Base-by-base conservation (phyloP, 2,797 vertebrate genomes). In the Momotus momota region DNA sequence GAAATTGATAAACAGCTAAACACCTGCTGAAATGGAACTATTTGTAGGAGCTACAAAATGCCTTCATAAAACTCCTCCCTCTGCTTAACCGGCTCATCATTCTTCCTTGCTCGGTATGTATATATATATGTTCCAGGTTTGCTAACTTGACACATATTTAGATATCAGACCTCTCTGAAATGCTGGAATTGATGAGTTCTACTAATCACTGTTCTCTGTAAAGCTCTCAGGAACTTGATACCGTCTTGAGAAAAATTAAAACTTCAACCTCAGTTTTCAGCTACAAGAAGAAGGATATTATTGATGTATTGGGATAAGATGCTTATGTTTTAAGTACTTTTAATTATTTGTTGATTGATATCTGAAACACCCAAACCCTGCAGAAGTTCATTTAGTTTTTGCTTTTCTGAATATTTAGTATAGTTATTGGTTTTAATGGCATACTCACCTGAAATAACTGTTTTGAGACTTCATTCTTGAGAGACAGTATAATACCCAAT, bases 341-440 rank as follows among this genome's bases (percentile, higher is more conserved):
- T 60, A 61, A 58, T 9, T 75, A 61, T 43, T 74, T 75, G 22
- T 86, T 81, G 31, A 51, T 88, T 92, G 75, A 35, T 40, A 79
- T 54, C 41, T 48, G 38, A 81, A 83, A 64, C 13, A 79, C 38
- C 77, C 21, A 77, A 84, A 51, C 6, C 33, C 29, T 66, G 4
- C 3, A 19, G 35, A 81, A 57, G 19, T 46, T 83, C 1, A 5
- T 70, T 77, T 80, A 77, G 29, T 8, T 82, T 82, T 82, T 91
- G 16, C 48, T 23, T 87, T 87, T 79, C 40, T 72, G 46, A 72
- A 62, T 92, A 64, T 77, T 93, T 93, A 82, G 29, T 84, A 26
- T 12, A 77, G n/a, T 31, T 79, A 57, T 38, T 84, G 31, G 18
- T 90, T 93, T 95, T 92, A 92, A 95, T 55, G 46, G 23, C 45